phyloP scores from a whole-genome alignment of 2,113 vertebrate genomes.

The Gavialis gangeticus region DNA sequence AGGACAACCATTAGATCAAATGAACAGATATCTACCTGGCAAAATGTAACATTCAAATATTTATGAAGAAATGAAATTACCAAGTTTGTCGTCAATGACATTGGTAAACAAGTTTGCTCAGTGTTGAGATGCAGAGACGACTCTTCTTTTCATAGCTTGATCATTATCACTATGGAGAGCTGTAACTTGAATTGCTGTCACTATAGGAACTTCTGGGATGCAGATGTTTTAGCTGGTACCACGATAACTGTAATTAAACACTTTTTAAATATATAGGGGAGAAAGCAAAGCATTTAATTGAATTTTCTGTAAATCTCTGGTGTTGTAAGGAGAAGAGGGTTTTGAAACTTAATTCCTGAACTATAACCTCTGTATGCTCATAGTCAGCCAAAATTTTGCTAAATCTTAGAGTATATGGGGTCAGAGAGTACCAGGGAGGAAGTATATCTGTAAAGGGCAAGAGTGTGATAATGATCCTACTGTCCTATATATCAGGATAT shows the following conservation, averaged over 20 bases:
- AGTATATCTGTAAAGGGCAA: background rate
- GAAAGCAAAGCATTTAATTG: background rate
- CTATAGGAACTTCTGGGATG: background rate
- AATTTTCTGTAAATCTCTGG: background rate
- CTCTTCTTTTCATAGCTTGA: background rate
- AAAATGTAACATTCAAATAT: constrained; percentile 67
- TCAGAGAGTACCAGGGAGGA: background rate
- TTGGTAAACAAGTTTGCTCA: constrained; percentile 52
- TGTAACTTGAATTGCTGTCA: background rate
- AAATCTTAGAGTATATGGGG: background rate
- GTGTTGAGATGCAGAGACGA: background rate
- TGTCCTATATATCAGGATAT: rapidly evolving
- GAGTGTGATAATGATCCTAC: rapidly evolving
- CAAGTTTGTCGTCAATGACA: constrained; percentile 48
- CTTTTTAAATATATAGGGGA: background rate
- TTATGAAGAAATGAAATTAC: constrained; percentile 66
- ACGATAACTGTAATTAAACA: background rate
- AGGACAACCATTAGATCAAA: constrained; percentile 71
- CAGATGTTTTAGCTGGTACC: background rate
- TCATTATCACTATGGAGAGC: background rate
- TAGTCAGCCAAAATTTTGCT: background rate
- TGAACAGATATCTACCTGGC: constrained; percentile 28
- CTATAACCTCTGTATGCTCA: background rate
- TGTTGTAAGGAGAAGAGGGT: background rate
- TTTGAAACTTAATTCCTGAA: background rate